phyloP scores from a whole-genome alignment of 2,113 vertebrate species.

The Tyrannus savana region DNA sequence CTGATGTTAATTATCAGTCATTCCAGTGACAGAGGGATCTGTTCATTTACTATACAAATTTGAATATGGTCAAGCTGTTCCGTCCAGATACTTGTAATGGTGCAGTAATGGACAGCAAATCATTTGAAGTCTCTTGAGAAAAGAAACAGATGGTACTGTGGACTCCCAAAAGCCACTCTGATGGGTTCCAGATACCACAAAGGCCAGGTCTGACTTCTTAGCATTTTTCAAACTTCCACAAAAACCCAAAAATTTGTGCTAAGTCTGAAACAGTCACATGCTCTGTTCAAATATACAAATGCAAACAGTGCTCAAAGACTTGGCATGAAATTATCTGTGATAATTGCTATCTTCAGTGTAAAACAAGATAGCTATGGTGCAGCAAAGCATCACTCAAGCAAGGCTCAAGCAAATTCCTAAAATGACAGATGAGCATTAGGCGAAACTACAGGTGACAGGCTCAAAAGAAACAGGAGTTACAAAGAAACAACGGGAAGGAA shows the following conservation, averaged over 20 bases:
- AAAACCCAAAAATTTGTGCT: not conserved
- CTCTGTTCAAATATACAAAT: not conserved
- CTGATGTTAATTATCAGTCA: not conserved
- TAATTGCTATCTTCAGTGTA: not conserved
- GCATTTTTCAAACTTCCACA: not conserved
- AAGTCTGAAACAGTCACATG: not conserved
- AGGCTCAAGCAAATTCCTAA: not conserved
- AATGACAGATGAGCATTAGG: not conserved
- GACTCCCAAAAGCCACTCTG: not conserved
- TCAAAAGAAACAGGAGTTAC: not conserved
- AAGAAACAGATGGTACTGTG: not conserved
- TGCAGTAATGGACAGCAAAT: not conserved
- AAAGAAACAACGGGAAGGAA: not conserved
- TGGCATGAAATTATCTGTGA: not conserved
- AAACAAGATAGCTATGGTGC: not conserved
- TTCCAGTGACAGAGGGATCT: not conserved
- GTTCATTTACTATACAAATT: not conserved
- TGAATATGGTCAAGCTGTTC: not conserved
- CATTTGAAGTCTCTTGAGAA: not conserved
- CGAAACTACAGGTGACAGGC: not conserved
- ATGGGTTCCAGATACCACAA: not conserved
- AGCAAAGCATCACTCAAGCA: not conserved
- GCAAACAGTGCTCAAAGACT: not conserved
- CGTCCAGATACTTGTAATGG: not conserved
- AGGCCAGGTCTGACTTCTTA: not conserved